Evolutionary conservation across 2,113 vertebrate species (phyloP).

Genomic region (Erpornis zantholeuca): DNA sequence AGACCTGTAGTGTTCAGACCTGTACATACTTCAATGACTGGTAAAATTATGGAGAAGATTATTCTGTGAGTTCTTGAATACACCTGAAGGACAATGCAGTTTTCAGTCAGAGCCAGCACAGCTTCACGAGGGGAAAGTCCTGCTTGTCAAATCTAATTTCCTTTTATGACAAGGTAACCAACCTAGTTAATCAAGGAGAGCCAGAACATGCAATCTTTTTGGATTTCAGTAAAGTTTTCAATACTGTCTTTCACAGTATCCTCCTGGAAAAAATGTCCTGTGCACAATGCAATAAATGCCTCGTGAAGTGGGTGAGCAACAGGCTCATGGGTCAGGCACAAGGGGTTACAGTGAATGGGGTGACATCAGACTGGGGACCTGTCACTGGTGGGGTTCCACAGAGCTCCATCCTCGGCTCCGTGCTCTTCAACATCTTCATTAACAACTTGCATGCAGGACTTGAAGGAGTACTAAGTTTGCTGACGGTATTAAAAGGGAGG

Average conservation of each 20-base stretch:
- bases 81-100: neutral
- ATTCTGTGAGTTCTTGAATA: neutral
- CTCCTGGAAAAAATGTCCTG: too few relatives aligned
- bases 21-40: neutral
- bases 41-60: neutral
- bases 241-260: neutral
- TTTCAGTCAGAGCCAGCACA: neutral
- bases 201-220: neutral
- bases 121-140: neutral
- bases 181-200: neutral
- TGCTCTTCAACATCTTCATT: neutral
- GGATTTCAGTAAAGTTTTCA: neutral
- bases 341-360: neutral
- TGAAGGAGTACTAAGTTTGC: neutral
- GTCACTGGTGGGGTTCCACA: neutral
- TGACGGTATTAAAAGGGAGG: rapidly evolving
- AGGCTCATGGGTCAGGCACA: rapidly evolving
- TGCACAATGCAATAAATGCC: neutral
- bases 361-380: neutral
- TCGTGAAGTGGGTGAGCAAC: rapidly evolving
- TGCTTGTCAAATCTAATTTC: neutral
- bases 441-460: neutral
- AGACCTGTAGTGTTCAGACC: neutral
- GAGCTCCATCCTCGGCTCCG: too few relatives aligned
- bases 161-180: neutral